phyloP scores from a whole-genome alignment of 1,140 invertebrate genomes.

The Holotrichia oblita region DNA sequence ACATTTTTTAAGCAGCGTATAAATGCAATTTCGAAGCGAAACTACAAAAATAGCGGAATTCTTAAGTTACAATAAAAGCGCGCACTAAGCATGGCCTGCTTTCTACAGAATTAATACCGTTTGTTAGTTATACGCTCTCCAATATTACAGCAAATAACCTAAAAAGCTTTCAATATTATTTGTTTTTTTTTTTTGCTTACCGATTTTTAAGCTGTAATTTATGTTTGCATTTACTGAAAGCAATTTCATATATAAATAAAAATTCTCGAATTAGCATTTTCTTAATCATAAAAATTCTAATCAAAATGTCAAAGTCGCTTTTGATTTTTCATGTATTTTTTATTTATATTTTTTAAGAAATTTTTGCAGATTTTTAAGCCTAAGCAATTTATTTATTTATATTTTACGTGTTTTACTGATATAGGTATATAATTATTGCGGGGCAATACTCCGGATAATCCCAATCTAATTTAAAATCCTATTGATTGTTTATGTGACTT shows the following conservation, averaged over 20 bases:
- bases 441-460: not conserved
- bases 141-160: conserved; percentile 1
- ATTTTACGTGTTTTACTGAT: no score
- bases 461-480: conserved; percentile 39
- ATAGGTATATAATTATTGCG: no score
- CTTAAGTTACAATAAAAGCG: conserved; percentile 19
- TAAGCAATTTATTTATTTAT: no score
- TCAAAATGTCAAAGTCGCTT: no score
- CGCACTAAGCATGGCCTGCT: conserved; percentile 46
- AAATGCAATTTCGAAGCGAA: conserved; percentile 3
- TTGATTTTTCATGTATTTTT: no score
- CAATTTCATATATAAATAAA: no score
- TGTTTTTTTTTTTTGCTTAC: not conserved
- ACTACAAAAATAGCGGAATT: conserved; percentile 43
- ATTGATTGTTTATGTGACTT: conserved; percentile 50
- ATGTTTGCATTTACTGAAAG: no score
- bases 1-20: not conserved
- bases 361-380: no score
- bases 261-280: no score
- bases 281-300: no score
- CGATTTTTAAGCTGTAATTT: no score
- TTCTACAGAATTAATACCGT: conserved; percentile 45
- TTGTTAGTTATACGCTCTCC: conserved; percentile 34
- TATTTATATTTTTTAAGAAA: no score
- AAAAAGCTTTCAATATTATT: not conserved